Percentiles rank a stretch among this genome's conserved stretches.
These are phyloP conservation scores for Pelecanus crispus DNA, from an alignment of 2,113 vertebrate species.

Conservation along the genomic window DNA sequence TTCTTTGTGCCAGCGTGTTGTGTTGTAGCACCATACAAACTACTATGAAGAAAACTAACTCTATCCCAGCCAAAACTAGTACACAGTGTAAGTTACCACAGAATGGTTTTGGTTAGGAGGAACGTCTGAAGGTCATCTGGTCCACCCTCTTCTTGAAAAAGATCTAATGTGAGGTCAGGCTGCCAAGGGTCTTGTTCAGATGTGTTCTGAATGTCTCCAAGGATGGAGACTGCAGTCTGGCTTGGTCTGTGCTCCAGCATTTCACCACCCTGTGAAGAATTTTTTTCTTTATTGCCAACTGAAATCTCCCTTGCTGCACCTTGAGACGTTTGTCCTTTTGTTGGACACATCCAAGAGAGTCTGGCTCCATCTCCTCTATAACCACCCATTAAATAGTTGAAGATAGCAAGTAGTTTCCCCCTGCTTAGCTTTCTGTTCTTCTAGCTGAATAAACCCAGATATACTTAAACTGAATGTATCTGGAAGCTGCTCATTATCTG, in stretches of 20 bases:
- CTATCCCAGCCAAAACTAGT: background rate
- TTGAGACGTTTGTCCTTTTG: background rate
- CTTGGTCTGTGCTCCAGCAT: background rate
- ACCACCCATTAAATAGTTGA: too few relatives aligned
- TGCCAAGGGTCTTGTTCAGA: background rate
- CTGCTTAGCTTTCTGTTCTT: background rate
- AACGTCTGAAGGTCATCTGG: background rate
- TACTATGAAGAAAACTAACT: background rate
- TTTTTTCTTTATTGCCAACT: background rate
- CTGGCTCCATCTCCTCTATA: background rate
- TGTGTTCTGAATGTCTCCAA: background rate
- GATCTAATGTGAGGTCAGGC: background rate
- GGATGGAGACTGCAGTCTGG: background rate
- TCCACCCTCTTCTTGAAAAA: background rate
- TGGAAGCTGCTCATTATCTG: too few relatives aligned
- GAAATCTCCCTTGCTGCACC: background rate
- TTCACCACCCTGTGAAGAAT: background rate
- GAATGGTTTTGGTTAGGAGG: background rate
- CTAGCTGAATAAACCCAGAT: background rate
- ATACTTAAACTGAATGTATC: background rate
- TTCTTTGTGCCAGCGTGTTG: background rate
- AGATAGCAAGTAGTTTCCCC: background rate
- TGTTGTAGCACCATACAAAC: background rate
- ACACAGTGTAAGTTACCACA: background rate
- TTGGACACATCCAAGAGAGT: background rate